Evolutionary conservation across 2,797 vertebrate species (phyloP).

Genomic region (Leptatherina wallacei): DNA sequence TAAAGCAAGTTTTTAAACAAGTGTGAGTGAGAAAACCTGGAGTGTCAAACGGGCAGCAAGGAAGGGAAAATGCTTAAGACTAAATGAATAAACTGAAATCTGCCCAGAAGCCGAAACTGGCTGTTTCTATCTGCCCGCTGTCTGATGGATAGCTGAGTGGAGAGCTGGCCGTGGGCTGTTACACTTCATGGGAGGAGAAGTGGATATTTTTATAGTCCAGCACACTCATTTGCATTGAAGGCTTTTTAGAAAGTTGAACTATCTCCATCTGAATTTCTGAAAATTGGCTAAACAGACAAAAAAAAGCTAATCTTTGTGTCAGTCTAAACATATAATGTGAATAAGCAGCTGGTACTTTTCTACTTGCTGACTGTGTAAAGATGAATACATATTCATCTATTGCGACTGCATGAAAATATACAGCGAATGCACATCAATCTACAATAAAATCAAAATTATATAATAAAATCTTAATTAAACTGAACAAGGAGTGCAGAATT

Average conservation of each 20-base stretch:
- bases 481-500: background rate
- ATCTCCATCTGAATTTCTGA: conserved; percentile 9
- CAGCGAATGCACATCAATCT: background rate
- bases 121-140: conserved; percentile 3
- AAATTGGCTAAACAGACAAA: background rate
- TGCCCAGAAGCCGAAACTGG: conserved; percentile 13
- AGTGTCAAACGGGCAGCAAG: background rate
- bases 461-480: background rate
- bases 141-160: conserved; percentile 22
- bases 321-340: background rate
- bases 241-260: conserved; percentile 20
- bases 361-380: background rate
- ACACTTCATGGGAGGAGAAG: conserved; percentile 17
- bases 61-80: conserved; percentile 19
- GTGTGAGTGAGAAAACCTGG: conserved; percentile 19
- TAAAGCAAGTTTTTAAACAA: conserved; percentile 9
- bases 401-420: background rate
- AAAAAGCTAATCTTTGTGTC: background rate
- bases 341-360: background rate
- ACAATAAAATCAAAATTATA: background rate
- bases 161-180: conserved; percentile 24
- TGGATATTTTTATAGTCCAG: conserved; percentile 20
- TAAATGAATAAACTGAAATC: conserved; percentile 15
- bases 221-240: conserved; percentile 15
- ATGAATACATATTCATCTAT: background rate